A percentile compares a stretch with the other conserved stretches of the same genome.
Conservation (phyloP, 2,113 vertebrate genomes). For the Gorsachius goisagi region DNA sequence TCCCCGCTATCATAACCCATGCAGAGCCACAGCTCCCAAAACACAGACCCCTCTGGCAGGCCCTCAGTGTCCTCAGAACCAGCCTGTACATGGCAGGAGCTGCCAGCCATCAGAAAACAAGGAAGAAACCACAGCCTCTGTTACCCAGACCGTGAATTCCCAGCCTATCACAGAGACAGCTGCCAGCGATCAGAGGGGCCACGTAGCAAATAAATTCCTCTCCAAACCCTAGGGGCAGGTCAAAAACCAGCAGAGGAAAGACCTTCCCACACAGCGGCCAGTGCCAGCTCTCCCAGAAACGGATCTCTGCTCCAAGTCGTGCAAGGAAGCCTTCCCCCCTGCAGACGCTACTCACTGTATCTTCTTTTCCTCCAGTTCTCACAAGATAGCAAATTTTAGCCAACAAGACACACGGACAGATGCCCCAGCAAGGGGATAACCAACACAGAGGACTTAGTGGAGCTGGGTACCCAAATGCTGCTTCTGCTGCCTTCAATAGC, state of each 20-base stretch:
- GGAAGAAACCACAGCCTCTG: neutral
- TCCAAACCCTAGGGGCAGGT: neutral
- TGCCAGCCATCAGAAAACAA: neutral
- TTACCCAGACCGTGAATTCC: neutral
- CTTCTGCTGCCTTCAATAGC: neutral
- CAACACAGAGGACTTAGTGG: neutral
- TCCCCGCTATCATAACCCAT: neutral
- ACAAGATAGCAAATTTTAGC: neutral
- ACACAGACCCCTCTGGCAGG: neutral
- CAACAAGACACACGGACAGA: neutral
- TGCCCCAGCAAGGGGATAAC: neutral
- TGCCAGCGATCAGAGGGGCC: neutral
- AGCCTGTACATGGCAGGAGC: neutral
- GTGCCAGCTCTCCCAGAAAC: neutral
- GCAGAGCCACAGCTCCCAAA: neutral
- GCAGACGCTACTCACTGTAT: neutral
- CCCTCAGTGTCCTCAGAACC: neutral
- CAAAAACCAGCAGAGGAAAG: conserved; percentile 35
- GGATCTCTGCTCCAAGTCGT: neutral
- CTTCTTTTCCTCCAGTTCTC: neutral
- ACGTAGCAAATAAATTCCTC: neutral
- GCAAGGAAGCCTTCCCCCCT: neutral
- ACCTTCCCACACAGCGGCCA: neutral
- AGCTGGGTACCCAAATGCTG: neutral
- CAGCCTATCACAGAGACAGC: neutral